Percentiles rank a stretch among this genome's conserved stretches.
Evolutionary conservation across 2,888 invertebrate species (phyloP).

Genomic region (Mesorhabditis spiculigera): DNA sequence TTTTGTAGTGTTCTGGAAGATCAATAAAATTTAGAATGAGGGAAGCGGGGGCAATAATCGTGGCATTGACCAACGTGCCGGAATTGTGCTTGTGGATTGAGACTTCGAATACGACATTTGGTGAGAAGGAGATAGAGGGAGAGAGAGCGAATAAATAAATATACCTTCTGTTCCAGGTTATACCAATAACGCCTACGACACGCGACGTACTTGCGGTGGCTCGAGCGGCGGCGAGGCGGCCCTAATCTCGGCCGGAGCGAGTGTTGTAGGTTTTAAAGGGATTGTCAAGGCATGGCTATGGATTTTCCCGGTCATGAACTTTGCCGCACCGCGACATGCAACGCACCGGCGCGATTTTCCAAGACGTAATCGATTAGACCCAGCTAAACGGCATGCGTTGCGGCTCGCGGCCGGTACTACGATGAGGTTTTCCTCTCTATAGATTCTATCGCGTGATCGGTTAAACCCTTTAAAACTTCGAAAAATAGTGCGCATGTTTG

Average conservation of each 20-base stretch:
- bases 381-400: no score
- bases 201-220: slow-evolving; percentile 13
- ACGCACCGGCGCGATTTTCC: no score
- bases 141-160: background rate
- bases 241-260: slow-evolving; percentile 10
- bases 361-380: no score
- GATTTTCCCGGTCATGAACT: no score
- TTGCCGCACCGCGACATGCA: no score
- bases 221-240: slow-evolving; percentile 17
- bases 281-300: no score
- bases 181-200: slow-evolving; percentile 14
- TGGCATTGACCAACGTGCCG: slow-evolving; percentile 11
- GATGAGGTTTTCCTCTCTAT: no score
- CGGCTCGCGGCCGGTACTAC: no score
- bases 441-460: no score
- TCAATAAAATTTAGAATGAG: slow-evolving; percentile 7
- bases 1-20: no score
- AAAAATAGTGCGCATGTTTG: background rate
- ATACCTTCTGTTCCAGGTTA: background rate
- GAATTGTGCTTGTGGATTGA: slow-evolving; percentile 15
- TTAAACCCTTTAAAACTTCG: no score
- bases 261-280: slow-evolving; percentile 7
- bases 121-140: background rate
- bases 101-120: slow-evolving; percentile 7
- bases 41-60: slow-evolving; percentile 14